phyloP scores from a whole-genome alignment of 1,140 invertebrate genomes.

The Magallana ariakensis region DNA sequence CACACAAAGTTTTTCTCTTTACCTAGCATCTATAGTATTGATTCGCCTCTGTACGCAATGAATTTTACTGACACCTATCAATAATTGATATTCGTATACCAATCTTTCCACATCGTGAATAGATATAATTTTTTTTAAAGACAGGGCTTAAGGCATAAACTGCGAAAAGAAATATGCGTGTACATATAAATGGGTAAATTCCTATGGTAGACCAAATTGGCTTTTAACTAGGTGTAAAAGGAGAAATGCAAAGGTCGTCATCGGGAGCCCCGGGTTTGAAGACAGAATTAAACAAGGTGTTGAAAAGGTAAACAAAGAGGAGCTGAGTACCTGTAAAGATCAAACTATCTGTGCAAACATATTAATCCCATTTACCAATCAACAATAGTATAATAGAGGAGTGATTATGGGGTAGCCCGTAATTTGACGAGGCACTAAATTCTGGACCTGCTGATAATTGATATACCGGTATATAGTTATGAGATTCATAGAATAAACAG shows the following conservation, averaged over 20 bases:
- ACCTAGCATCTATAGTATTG: not conserved
- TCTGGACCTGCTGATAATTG: not conserved
- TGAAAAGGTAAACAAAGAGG: not conserved
- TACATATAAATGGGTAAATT: too few relatives aligned
- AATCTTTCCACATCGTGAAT: too few relatives aligned
- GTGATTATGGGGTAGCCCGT: not conserved
- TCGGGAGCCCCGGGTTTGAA: too few relatives aligned
- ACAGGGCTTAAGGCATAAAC: too few relatives aligned
- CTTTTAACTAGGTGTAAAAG: too few relatives aligned
- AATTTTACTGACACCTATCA: constrained; percentile 16
- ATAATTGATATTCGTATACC: not conserved
- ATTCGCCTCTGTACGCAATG: not conserved
- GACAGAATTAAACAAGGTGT: too few relatives aligned
- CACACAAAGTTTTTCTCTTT: not conserved
- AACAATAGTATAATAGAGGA: not conserved
- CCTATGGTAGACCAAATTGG: too few relatives aligned
- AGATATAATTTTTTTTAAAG: too few relatives aligned
- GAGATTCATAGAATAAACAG: constrained; percentile 3
- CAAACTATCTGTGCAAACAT: constrained; percentile 14
- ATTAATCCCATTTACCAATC: not conserved
- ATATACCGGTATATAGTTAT: constrained; percentile 1
- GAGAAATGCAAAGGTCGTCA: too few relatives aligned
- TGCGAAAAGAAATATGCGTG: too few relatives aligned
- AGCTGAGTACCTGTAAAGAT: not conserved
- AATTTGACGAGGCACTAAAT: not conserved